These are phyloP conservation scores for Lepidostoma basale DNA, from an alignment of 1,140 invertebrate species.

Conservation along the genomic window DNA sequence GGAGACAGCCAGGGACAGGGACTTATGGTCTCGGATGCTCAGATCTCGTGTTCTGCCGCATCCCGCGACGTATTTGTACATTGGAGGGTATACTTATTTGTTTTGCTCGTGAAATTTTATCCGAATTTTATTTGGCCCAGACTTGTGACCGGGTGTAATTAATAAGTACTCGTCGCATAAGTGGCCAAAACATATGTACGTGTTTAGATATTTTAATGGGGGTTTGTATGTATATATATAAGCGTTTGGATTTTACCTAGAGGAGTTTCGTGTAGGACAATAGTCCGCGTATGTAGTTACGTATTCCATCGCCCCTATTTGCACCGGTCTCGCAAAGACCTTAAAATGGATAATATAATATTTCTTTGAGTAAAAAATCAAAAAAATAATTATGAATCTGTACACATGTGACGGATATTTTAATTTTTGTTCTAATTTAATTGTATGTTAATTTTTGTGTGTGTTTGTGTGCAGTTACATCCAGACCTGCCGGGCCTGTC, in stretches of 20 bases:
- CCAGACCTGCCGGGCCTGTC: neutral
- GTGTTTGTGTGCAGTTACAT: neutral
- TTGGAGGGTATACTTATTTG: neutral
- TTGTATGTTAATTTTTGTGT: neutral
- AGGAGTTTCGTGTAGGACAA: neutral
- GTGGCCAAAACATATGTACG: neutral
- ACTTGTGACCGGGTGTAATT: too few species aligned
- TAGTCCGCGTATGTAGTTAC: neutral
- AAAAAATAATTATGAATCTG: conserved; percentile 25
- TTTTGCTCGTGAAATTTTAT: neutral
- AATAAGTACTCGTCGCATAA: too few species aligned
- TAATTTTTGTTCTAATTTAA: neutral
- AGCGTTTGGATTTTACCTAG: neutral
- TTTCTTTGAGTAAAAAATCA: conserved; percentile 16
- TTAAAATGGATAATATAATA: conserved; percentile 2
- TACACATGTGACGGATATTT: neutral
- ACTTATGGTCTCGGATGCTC: too few species aligned
- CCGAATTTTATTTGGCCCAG: too few species aligned
- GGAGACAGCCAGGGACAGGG: too few species aligned
- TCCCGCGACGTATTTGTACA: neutral
- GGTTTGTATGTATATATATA: neutral
- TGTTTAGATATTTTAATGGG: neutral
- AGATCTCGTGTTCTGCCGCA: too few species aligned
- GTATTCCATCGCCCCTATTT: too few species aligned
- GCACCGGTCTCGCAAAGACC: neutral